Evolutionary conservation across 2,888 invertebrate genomes (phyloP).

Genomic region (Noctua fimbriata): DNA sequence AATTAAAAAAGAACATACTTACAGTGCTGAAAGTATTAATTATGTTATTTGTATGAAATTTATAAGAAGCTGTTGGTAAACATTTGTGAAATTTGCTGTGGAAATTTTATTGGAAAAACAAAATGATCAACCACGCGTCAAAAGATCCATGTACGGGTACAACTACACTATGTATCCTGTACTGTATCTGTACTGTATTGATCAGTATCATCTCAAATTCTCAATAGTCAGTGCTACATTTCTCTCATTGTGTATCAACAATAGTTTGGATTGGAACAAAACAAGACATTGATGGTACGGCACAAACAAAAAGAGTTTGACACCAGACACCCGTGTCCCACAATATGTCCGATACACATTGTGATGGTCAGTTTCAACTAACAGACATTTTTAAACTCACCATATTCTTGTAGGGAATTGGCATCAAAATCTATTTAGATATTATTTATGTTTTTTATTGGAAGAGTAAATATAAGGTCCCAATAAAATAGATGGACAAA

Average conservation of each 20-base stretch:
- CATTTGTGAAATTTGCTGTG: background rate
- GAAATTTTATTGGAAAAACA: background rate
- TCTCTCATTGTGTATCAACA: slow-evolving; percentile 23
- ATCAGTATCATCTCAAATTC: background rate
- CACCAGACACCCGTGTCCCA: slow-evolving; percentile 45
- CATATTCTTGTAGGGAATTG: background rate
- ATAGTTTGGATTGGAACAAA: slow-evolving; percentile 46
- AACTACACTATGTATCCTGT: background rate
- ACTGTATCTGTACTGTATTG: background rate
- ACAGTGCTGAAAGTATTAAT: background rate
- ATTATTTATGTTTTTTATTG: background rate
- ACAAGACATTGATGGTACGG: slow-evolving; percentile 47
- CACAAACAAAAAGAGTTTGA: slow-evolving; percentile 48
- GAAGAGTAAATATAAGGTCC: background rate
- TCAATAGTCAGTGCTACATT: slow-evolving; percentile 6
- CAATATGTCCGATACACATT: slow-evolving; percentile 31
- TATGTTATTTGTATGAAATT: background rate
- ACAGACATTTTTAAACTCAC: slow-evolving; percentile 21
- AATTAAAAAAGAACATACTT: too few species aligned
- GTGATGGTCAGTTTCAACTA: slow-evolving; percentile 24
- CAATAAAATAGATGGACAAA: too few species aligned
- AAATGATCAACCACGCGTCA: background rate
- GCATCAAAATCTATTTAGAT: background rate
- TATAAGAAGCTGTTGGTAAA: background rate
- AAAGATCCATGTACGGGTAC: background rate